These are phyloP conservation scores for Hydrozoanthus tunicans DNA, from an alignment of 64 coral and sea anemone species.

Conservation along the genomic window DNA sequence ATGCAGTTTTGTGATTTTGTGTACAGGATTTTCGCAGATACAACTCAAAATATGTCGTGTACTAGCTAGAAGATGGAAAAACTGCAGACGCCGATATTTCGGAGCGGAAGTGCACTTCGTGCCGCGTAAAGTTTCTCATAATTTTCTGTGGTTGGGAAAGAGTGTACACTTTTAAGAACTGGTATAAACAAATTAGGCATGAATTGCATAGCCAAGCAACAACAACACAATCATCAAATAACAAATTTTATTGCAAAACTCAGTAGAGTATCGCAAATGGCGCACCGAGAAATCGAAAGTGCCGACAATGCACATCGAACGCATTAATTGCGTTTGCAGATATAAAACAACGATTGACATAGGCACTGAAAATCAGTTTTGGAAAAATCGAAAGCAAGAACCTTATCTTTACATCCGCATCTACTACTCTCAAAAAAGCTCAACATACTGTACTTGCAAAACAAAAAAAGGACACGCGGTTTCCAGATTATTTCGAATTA, in stretches of 20 bases:
- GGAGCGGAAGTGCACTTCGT: neutral
- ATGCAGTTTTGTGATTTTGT: neutral
- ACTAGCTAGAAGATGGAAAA: neutral
- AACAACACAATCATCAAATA: neutral
- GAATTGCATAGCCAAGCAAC: neutral
- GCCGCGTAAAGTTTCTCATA: neutral
- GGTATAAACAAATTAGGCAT: neutral
- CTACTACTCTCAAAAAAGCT: neutral
- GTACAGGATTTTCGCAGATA: neutral
- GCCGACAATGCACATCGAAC: slow-evolving; percentile 2
- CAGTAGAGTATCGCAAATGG: neutral
- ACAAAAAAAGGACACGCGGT: neutral
- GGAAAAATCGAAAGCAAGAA: neutral
- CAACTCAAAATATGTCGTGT: neutral
- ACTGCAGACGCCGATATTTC: neutral
- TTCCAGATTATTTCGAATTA: neutral
- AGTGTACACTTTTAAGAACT: neutral
- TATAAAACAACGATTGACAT: too few species aligned
- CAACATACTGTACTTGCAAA: neutral
- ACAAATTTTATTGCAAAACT: neutral
- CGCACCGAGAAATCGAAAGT: neutral
- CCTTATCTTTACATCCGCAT: neutral
- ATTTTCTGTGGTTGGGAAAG: neutral
- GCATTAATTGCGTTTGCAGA: neutral
- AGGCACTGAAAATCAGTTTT: neutral